Conservation (phyloP, 30 jellyfish, hydroid and myxozoan genomes). For the Haliclystus octoradiatus region DNA sequence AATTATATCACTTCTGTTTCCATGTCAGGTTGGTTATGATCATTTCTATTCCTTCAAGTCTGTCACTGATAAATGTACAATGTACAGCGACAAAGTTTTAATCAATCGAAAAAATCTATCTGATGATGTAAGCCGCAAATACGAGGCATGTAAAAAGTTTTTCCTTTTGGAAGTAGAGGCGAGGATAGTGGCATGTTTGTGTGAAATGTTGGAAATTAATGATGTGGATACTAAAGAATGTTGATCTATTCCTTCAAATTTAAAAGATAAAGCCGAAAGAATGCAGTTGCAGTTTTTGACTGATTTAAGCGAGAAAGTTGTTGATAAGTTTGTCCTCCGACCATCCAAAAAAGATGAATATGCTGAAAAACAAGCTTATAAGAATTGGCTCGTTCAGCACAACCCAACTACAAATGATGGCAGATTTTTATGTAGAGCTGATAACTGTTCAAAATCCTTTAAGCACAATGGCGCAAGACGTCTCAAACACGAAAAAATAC, state of each 20-base stretch:
- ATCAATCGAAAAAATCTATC: conserved; percentile 1
- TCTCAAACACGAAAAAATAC: conserved; percentile 11
- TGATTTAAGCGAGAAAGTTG: conserved; percentile 13
- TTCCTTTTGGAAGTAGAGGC: conserved; percentile 6
- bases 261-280: not conserved
- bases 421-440: conserved; percentile 8
- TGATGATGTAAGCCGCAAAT: conserved; percentile 11
- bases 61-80: conserved; percentile 7
- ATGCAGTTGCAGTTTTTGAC: not conserved
- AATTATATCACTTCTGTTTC: not conserved
- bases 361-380: conserved; percentile 5
- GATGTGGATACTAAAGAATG: conserved; percentile 17
- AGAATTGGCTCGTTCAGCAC: conserved; percentile 18
- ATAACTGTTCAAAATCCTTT: conserved; percentile 19
- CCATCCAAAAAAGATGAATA: not conserved
- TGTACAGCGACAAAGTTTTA: conserved; percentile 17
- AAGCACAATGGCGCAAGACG: conserved; percentile 11
- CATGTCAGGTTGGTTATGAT: conserved; percentile 18
- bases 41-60: conserved; percentile 1
- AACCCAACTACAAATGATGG: conserved; percentile 11
- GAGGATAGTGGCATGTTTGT: conserved; percentile 7
- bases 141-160: conserved; percentile 6
- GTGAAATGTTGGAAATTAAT: conserved; percentile 16
- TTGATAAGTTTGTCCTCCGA: conserved; percentile 14
- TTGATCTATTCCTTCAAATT: not conserved